A percentile compares a stretch with the other conserved stretches of the same genome.
Evolutionary conservation across 2,113 vertebrate genomes (phyloP).

Genomic region (Peromyscus leucopus): DNA sequence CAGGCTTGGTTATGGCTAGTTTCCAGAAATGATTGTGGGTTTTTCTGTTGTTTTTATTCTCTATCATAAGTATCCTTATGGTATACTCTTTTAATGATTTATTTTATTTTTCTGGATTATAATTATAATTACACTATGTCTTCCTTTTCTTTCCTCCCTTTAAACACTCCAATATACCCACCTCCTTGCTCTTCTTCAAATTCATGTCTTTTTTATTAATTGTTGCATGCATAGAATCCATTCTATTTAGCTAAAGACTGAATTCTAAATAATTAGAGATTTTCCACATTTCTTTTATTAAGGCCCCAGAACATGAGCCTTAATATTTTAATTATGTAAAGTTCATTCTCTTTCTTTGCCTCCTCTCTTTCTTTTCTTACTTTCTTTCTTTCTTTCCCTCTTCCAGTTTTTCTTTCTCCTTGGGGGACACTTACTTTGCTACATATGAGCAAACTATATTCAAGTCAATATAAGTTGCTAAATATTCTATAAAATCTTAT

Average conservation of each 20-base stretch:
- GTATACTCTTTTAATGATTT: neutral
- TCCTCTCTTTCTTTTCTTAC: neutral
- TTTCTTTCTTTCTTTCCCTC: neutral
- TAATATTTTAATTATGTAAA: neutral
- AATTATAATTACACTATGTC: neutral
- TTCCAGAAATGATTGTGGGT: neutral
- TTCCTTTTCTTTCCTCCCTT: neutral
- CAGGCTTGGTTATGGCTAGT: neutral
- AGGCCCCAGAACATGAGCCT: neutral
- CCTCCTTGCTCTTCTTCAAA: neutral
- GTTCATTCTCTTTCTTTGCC: neutral
- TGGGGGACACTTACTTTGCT: neutral
- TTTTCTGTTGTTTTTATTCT: neutral
- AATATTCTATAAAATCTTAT: conserved; percentile 8
- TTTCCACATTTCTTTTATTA: neutral
- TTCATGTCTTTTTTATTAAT: neutral
- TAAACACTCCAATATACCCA: neutral
- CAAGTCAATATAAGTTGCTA: neutral
- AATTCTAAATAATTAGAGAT: neutral
- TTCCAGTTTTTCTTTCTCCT: neutral
- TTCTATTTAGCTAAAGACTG: neutral
- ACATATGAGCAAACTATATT: neutral
- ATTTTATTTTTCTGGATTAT: neutral
- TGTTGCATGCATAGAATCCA: neutral
- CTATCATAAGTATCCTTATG: neutral